Conservation (phyloP, 1,140 invertebrate genomes). For the Lepidurus arcticus region DNA sequence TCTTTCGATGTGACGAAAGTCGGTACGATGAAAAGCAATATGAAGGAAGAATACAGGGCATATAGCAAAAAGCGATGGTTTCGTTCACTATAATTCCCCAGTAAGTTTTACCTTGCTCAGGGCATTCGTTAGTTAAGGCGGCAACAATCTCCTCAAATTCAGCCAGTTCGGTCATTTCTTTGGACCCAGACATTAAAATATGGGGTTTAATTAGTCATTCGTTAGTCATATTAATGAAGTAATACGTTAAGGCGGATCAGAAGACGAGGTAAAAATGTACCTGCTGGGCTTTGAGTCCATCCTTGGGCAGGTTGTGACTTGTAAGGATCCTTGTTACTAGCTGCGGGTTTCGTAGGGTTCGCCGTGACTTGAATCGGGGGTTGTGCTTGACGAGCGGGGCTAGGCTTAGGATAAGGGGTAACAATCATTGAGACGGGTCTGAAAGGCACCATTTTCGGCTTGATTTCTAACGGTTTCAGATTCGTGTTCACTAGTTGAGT, state of each 20-base stretch:
- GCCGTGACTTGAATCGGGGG: background rate
- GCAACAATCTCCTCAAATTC: constrained; percentile 16
- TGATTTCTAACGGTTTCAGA: constrained; percentile 27
- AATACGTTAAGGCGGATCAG: background rate
- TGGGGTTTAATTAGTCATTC: constrained; percentile 10
- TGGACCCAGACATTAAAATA: background rate
- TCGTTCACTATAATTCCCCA: background rate
- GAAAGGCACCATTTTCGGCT: constrained; percentile 29
- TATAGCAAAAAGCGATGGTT: no score
- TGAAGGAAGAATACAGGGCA: no score
- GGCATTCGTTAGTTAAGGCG: constrained; percentile 1
- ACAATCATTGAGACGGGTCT: background rate
- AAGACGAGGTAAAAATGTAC: constrained; percentile 16
- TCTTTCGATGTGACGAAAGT: no score
- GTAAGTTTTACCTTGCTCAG: background rate
- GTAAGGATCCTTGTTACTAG: constrained; percentile 35
- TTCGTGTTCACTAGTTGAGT: constrained; percentile 15
- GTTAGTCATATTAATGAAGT: constrained; percentile 23
- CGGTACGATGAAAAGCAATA: no score
- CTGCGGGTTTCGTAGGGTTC: constrained; percentile 17
- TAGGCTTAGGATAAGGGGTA: background rate
- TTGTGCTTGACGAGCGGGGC: constrained; percentile 24
- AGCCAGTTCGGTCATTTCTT: constrained; percentile 13
- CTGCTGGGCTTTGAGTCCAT: constrained; percentile 32
- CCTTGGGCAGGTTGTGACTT: constrained; percentile 36